Evolutionary conservation across 2,888 invertebrate genomes (phyloP).

Genomic region (Crepidodera aurea): DNA sequence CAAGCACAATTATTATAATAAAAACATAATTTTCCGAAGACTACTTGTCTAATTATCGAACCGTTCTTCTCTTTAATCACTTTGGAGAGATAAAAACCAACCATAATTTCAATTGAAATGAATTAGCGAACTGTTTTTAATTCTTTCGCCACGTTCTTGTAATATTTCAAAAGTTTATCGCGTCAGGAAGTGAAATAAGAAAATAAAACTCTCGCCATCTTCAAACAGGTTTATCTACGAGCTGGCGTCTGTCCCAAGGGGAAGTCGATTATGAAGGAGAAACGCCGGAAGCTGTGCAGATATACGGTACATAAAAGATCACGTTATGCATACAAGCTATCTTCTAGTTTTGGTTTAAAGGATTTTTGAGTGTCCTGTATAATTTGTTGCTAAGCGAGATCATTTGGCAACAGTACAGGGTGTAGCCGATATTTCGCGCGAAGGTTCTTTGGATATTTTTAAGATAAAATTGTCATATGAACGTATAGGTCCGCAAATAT

Average conservation of each 20-base stretch:
- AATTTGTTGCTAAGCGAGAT: too few relatives aligned
- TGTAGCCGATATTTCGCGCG: too few relatives aligned
- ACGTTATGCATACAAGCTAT: too few relatives aligned
- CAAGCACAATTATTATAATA: too few relatives aligned
- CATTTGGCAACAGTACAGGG: too few relatives aligned
- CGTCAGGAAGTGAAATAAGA: conserved; percentile 15
- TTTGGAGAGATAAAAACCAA: background rate
- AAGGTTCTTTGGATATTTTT: too few relatives aligned
- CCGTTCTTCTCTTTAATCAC: background rate
- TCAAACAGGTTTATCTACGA: conserved; percentile 6
- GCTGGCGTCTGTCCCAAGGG: background rate
- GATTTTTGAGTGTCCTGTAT: too few relatives aligned
- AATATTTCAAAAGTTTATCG: conserved; percentile 23
- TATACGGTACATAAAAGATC: background rate
- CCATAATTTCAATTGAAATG: conserved; percentile 2
- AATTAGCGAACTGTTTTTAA: conserved; percentile 6
- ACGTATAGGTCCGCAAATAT: too few relatives aligned
- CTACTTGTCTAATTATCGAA: background rate
- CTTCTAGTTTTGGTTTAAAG: too few relatives aligned
- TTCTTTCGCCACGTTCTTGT: conserved; percentile 5
- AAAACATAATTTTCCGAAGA: background rate
- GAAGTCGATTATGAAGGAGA: conserved; percentile 17
- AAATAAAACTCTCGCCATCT: conserved; percentile 12
- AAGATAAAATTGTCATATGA: too few relatives aligned
- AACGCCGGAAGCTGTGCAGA: background rate